phyloP scores from a whole-genome alignment of 2,113 vertebrate genomes.

The Haliaeetus leucogaster region DNA sequence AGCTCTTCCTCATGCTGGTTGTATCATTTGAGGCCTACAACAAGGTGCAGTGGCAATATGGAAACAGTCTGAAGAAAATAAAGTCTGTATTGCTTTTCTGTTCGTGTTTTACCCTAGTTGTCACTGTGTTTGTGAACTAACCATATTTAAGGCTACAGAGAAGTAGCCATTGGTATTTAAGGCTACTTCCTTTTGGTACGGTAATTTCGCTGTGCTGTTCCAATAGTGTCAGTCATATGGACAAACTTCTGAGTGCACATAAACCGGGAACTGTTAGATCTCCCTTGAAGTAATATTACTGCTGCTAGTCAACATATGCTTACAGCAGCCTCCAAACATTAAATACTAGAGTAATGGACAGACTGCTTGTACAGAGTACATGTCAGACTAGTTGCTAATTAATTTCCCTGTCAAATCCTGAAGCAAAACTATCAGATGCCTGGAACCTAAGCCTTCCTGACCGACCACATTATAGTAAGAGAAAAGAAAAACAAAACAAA shows the following conservation, averaged over 20 bases:
- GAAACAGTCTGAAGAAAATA: background rate
- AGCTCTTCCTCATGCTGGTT: background rate
- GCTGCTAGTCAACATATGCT: background rate
- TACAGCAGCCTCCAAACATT: background rate
- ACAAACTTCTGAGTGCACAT: slow-evolving; percentile 11
- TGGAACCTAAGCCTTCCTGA: slow-evolving; percentile 27
- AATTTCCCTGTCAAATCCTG: slow-evolving; percentile 32
- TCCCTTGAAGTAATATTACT: background rate
- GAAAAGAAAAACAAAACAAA: background rate
- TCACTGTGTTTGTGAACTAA: background rate
- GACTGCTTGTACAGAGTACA: background rate
- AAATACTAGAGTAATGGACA: background rate
- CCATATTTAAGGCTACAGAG: background rate
- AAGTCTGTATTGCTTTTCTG: background rate
- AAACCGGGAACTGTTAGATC: background rate
- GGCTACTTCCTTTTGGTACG: slow-evolving; percentile 3
- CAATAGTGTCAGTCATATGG: background rate
- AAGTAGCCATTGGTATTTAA: background rate
- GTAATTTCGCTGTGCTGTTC: background rate
- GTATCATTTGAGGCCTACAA: background rate
- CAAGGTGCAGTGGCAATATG: background rate
- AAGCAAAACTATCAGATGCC: background rate
- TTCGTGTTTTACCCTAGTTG: background rate
- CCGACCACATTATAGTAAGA: background rate
- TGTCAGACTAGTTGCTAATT: slow-evolving; percentile 21